Base-by-base conservation (phyloP, 2,113 vertebrate genomes). In the Chionomys nivalis region DNA sequence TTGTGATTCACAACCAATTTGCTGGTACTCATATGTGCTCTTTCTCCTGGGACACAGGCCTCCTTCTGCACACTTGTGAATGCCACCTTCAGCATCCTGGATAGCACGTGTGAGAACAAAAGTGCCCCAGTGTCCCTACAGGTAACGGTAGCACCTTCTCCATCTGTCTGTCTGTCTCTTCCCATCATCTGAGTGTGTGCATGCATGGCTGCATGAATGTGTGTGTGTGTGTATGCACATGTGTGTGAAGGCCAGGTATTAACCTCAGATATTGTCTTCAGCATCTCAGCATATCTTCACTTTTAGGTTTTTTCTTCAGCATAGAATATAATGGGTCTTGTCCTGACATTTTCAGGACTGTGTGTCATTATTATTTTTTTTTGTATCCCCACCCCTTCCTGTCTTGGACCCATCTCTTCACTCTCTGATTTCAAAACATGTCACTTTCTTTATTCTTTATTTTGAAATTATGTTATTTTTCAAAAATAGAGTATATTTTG, bases 61-160 rank as follows among this genome's bases (percentile, higher is more conserved):
- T 73, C 97, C 23, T 97, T 96, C 13, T 98, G 97, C 12, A 16
- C 1, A 0, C 66, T 95, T 2, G 19, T 97, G 44, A 96, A 96
- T 0, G 0, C 73, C 82, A 96, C 68, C 72, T 55, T 96, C 55
- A 11, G 4, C 0, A 0, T 91, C 42, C 79, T 97, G 81, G 97
- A 96, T 0, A 3, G 44, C 0, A 23, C 6, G 49, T 97, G 96
- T 26, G 42, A 36, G 24, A 96, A 94, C n/a, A 94, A 77, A 26
- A 95, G 58, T 12, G 11, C 31, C 0, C 1, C 0, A 0, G 6
- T 86, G 39, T 96, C 96, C 36, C 77, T 97, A 76, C 4, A 97
- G 97, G 97, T 97, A 97, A 95, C 4, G 19, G 2, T 2, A 24
- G n/a, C 42, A 33, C 39, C 39, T 70, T 87, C 81, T 17, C 28